phyloP scores from a whole-genome alignment of 2,888 invertebrate species.

The Tenthredo mesomela region DNA sequence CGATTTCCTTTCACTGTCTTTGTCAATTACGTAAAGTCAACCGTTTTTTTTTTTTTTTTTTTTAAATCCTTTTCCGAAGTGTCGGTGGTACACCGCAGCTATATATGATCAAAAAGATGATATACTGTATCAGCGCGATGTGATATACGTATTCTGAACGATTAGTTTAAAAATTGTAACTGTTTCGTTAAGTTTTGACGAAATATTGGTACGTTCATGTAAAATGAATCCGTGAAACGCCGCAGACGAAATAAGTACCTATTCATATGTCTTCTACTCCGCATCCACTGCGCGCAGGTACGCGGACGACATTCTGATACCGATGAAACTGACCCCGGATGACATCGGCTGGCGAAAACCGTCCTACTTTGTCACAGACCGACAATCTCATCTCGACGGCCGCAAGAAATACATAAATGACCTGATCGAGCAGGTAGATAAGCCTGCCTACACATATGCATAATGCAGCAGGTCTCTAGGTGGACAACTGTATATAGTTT shows the following conservation, averaged over 20 bases:
- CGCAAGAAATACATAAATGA: conserved; percentile 68
- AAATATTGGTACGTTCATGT: background rate
- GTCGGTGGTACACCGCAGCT: background rate
- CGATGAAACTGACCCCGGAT: conserved; percentile 85
- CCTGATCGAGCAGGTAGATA: conserved; percentile 59
- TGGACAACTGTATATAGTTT: background rate
- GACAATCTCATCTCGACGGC: conserved; percentile 66
- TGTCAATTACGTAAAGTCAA: background rate
- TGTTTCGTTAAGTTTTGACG: too few relatives aligned
- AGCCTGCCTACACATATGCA: conserved; percentile 30
- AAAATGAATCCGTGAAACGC: background rate
- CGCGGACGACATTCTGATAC: conserved; percentile 85
- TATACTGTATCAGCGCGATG: background rate
- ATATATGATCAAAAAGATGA: background rate
- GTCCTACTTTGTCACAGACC: conserved; percentile 83
- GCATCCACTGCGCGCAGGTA: conserved; percentile 78
- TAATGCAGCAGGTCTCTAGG: conserved; percentile 34
- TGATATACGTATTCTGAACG: background rate
- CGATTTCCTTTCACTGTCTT: background rate
- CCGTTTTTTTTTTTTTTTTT: background rate
- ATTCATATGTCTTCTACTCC: background rate
- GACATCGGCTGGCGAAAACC: conserved; percentile 84
- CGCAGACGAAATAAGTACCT: background rate
- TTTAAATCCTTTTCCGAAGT: background rate
- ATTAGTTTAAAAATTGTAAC: too few relatives aligned